Percentiles rank a stretch among this genome's conserved stretches.
phyloP scores from a whole-genome alignment of 2,113 vertebrate genomes.

The Synodontis membranacea region DNA sequence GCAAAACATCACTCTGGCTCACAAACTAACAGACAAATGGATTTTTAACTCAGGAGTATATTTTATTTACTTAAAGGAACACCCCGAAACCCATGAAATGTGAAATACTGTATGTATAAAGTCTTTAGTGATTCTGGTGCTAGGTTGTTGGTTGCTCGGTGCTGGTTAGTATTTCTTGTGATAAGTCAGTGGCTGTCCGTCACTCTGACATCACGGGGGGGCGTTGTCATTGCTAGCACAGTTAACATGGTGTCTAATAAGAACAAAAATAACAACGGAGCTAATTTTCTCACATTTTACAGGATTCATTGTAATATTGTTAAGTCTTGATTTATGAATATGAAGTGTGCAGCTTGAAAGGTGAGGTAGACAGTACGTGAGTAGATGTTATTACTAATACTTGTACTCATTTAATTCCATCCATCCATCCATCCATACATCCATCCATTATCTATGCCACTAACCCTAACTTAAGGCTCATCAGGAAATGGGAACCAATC shows the following conservation, averaged over 20 bases:
- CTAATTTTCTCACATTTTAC: background rate
- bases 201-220: background rate
- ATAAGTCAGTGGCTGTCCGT: background rate
- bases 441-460: too few relatives aligned
- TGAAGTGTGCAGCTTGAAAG: background rate
- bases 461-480: too few relatives aligned
- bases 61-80: background rate
- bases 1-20: conserved; percentile 3
- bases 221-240: background rate
- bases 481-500: too few relatives aligned
- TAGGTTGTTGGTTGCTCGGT: background rate
- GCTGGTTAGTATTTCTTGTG: too few relatives aligned
- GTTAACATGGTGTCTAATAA: background rate
- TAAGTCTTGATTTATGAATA: background rate
- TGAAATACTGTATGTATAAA: background rate
- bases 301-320: background rate
- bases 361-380: too few relatives aligned
- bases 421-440: too few relatives aligned
- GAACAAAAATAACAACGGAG: background rate
- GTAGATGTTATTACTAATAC: too few relatives aligned
- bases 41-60: conserved; percentile 5
- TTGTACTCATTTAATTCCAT: too few relatives aligned
- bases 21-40: conserved; percentile 9
- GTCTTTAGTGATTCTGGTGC: background rate
- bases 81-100: background rate